Conservation (phyloP, 2,888 invertebrate species). For the Pachymerium ferrugineum region DNA sequence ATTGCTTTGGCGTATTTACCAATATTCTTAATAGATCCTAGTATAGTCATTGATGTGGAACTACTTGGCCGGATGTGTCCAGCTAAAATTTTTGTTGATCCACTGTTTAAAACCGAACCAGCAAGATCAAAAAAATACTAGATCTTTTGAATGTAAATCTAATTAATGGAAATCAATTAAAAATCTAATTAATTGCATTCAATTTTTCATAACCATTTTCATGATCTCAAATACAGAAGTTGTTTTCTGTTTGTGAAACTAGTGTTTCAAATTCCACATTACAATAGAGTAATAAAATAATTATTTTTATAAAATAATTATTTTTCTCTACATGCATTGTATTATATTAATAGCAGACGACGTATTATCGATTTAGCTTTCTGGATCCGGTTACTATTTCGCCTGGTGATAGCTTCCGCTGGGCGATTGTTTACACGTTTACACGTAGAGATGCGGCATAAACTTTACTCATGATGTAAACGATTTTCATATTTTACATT, state of each 20-base stretch:
- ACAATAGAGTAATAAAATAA: too few relatives aligned
- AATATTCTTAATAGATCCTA: slow-evolving; percentile 40
- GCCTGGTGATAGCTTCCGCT: neutral
- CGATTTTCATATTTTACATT: neutral
- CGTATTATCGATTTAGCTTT: neutral
- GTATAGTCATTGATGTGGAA: slow-evolving; percentile 43
- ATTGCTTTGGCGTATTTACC: slow-evolving; percentile 51
- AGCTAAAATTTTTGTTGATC: slow-evolving; percentile 40
- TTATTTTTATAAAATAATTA: too few relatives aligned
- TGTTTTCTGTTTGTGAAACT: too few relatives aligned
- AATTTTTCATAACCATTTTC: too few relatives aligned
- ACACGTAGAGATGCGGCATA: neutral
- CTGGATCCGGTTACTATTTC: neutral
- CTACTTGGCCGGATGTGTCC: slow-evolving; percentile 40
- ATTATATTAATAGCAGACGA: too few relatives aligned
- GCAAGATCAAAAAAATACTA: slow-evolving; percentile 34
- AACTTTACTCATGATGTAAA: slow-evolving; percentile 1
- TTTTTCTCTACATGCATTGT: too few relatives aligned
- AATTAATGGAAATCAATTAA: too few relatives aligned
- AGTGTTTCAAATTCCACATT: too few relatives aligned
- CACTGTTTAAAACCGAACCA: slow-evolving; percentile 40
- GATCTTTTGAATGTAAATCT: too few relatives aligned
- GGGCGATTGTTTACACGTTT: neutral
- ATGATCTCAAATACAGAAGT: too few relatives aligned
- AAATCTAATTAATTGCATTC: too few relatives aligned